Conservation (phyloP, 2,888 invertebrate species). For the Agrilus cyanescens region DNA sequence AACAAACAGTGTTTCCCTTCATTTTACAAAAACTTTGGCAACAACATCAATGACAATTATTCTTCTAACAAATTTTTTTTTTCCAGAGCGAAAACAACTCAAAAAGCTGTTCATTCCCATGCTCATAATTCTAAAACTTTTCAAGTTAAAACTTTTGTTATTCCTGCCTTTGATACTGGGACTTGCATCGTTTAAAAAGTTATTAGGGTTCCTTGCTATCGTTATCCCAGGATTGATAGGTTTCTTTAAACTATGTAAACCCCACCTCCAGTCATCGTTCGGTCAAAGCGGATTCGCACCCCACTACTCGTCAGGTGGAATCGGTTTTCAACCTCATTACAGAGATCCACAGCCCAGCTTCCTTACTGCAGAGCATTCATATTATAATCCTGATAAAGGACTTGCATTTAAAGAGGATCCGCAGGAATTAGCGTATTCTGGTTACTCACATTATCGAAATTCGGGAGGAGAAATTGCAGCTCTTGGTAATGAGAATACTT, state of each 20-base stretch:
- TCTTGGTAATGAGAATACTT: slow-evolving; percentile 17
- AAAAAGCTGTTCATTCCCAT: slow-evolving; percentile 75
- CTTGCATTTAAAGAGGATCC: slow-evolving; percentile 52
- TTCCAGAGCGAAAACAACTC: slow-evolving; percentile 64
- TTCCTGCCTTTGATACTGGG: slow-evolving; percentile 76
- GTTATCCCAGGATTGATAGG: slow-evolving; percentile 72
- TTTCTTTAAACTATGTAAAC: slow-evolving; percentile 75
- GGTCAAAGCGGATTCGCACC: slow-evolving; percentile 42
- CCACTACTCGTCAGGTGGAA: slow-evolving; percentile 63
- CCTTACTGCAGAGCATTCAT: slow-evolving; percentile 29
- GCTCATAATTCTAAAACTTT: slow-evolving; percentile 67
- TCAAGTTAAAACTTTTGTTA: slow-evolving; percentile 69
- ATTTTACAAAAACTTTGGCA: too few species aligned
- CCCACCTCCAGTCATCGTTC: slow-evolving; percentile 46
- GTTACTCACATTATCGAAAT: slow-evolving; percentile 52
- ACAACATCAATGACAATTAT: neutral
- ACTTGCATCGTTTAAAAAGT: slow-evolving; percentile 72
- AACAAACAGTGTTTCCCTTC: neutral
- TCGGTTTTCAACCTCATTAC: slow-evolving; percentile 48
- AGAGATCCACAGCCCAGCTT: slow-evolving; percentile 33
- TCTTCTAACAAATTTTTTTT: slow-evolving; percentile 3
- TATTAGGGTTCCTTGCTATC: slow-evolving; percentile 68
- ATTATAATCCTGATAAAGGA: slow-evolving; percentile 32
- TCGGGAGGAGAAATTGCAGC: slow-evolving; percentile 40
- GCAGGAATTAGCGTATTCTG: slow-evolving; percentile 63